phyloP scores from a whole-genome alignment of 2,113 vertebrate species.

The Opisthocomus hoazin region DNA sequence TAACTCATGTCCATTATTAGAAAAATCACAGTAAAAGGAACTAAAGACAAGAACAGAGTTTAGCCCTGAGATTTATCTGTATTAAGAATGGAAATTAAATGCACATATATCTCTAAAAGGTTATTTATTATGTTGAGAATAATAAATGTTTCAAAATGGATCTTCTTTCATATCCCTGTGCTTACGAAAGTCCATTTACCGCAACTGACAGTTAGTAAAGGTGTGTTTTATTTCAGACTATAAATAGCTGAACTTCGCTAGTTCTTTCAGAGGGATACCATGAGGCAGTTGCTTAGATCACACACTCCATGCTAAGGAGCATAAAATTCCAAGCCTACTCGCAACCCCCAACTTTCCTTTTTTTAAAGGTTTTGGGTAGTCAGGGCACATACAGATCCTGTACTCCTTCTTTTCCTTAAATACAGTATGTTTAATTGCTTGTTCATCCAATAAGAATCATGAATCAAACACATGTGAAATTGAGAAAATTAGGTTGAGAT shows the following conservation, averaged over 20 bases:
- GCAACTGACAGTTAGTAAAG: slow-evolving; percentile 63
- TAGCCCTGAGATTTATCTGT: not conserved
- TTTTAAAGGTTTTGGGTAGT: not conserved
- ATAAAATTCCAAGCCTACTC: not conserved
- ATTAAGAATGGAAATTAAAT: slow-evolving; percentile 24
- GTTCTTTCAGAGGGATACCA: slow-evolving; percentile 15
- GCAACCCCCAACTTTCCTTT: not conserved
- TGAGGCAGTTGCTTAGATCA: slow-evolving; percentile 46
- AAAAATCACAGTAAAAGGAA: not conserved
- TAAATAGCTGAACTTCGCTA: slow-evolving; percentile 55
- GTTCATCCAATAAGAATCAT: not conserved
- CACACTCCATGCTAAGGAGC: not conserved
- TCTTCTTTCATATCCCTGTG: slow-evolving; percentile 19
- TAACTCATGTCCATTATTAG: not conserved
- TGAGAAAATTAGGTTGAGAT: slow-evolving; percentile 40
- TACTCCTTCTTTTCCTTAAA: not conserved
- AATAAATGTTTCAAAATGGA: slow-evolving; percentile 28
- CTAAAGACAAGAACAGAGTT: not conserved
- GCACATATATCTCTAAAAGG: not conserved
- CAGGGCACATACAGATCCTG: not conserved
- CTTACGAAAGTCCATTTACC: slow-evolving; percentile 62
- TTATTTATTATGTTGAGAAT: slow-evolving; percentile 15
- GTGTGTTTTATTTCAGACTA: slow-evolving; percentile 50
- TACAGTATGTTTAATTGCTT: not conserved
- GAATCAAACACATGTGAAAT: slow-evolving; percentile 55